Conservation (phyloP, 2,113 vertebrate genomes). For the Podarcis cretensis region DNA sequence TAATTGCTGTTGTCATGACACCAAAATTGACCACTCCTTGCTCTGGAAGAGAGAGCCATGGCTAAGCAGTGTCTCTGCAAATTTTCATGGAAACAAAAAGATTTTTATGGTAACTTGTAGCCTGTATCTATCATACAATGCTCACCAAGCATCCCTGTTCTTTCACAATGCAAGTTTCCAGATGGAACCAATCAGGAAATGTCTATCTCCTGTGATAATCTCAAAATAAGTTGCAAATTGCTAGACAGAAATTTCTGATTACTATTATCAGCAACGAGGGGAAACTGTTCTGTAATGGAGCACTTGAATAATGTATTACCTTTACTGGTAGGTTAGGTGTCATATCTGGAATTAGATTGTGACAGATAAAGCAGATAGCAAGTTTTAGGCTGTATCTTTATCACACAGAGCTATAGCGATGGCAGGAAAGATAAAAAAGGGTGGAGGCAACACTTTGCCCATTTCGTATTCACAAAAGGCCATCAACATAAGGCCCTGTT, state of each 20-base stretch:
- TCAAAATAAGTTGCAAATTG: constrained; percentile 28
- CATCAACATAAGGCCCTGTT: not conserved
- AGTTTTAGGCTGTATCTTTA: not conserved
- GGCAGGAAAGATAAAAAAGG: not conserved
- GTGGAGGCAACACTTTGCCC: not conserved
- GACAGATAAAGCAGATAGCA: not conserved
- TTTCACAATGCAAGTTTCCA: constrained; percentile 19
- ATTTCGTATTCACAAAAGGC: not conserved
- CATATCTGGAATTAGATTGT: not conserved
- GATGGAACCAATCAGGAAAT: not conserved
- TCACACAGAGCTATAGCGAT: not conserved
- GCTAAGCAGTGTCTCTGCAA: too few relatives aligned
- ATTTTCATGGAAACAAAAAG: not conserved
- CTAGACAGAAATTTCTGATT: constrained; percentile 14
- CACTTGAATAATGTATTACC: constrained; percentile 19
- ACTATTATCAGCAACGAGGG: constrained; percentile 7
- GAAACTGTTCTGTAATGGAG: constrained; percentile 8
- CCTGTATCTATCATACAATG: not conserved
- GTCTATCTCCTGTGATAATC: constrained; percentile 3
- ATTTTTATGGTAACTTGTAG: not conserved
- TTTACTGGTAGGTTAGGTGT: constrained; percentile 1
- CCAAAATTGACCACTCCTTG: not conserved
- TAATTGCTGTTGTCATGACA: not conserved
- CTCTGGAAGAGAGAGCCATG: not conserved
- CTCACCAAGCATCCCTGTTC: not conserved